phyloP scores from a whole-genome alignment of 2,888 invertebrate species.

The Drosophila mercatorum region DNA sequence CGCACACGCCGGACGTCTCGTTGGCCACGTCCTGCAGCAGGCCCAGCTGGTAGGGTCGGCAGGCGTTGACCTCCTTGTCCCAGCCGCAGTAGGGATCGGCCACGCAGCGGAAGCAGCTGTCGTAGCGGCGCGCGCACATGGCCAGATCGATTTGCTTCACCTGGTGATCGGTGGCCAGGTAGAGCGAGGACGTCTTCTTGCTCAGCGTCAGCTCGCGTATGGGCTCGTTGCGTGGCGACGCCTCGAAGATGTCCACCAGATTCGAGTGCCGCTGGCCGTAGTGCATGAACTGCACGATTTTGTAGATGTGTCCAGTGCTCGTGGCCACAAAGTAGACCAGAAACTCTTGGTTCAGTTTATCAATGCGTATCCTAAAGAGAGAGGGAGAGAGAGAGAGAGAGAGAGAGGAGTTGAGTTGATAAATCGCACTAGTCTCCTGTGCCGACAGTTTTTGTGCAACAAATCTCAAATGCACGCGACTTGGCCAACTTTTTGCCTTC shows the following conservation, averaged over 20 bases:
- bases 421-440: constrained; percentile 32
- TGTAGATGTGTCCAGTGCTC: constrained; percentile 93
- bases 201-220: constrained; percentile 95
- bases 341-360: constrained; percentile 88
- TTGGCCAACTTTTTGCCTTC: constrained; percentile 42
- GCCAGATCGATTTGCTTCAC: constrained; percentile 95
- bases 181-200: constrained; percentile 93
- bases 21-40: constrained; percentile 95
- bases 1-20: constrained; percentile 95
- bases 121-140: constrained; percentile 95
- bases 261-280: constrained; percentile 93
- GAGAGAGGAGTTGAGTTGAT: constrained; percentile 15
- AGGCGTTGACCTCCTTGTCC: constrained; percentile 94
- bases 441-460: constrained; percentile 29
- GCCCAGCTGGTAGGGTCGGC: constrained; percentile 94
- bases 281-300: constrained; percentile 95
- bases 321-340: constrained; percentile 97
- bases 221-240: constrained; percentile 92
- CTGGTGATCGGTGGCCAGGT: constrained; percentile 94
- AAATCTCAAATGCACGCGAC: constrained; percentile 51
- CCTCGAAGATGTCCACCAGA: constrained; percentile 95
- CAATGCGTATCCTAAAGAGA: constrained; percentile 83
- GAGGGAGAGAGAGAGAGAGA: not conserved
- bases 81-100: constrained; percentile 98
- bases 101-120: constrained; percentile 96